Evolutionary conservation across 2,888 invertebrate species (phyloP), one percentile per base, ranked within the genome.

Genomic region (Ormyrus labotus): DNA sequence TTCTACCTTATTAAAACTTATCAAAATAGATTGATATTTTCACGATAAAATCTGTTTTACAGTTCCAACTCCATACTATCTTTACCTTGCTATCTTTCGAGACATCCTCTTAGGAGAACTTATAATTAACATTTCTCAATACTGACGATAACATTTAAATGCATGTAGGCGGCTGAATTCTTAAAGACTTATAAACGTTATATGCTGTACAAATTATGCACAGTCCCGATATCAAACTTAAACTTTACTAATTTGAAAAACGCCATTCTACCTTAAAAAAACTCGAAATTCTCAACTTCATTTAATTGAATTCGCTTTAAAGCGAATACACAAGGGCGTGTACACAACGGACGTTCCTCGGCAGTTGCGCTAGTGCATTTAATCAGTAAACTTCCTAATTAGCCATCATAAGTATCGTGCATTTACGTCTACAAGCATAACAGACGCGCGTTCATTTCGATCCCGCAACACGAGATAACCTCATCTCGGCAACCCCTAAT

Each of bases 111-210:
- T 71, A 11, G 34, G 45, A 34, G 51, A 71, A 71, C 19, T 71
- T 71, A 60, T 71, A 71, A 71, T 71, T 71, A 61, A 71, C 34
- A 71, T 71, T 71, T 71, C 34, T 50, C 60, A 19, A 70, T 70
- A 60, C 60, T 19, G 19, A 19, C 19, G 19, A 19, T 19, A 19
- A 19, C 19, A 19, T 19, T 19, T 19, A 19, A 19, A 19, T 19
- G 19, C 19, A 19, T 19, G 19, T 19, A 19, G 19, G 19, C 19
- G 19, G 2, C 19, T 19, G 19, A 19, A 19, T 19, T 19, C 19
- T 1, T 19, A 19, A 19, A 19, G 19, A 19, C 19, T 19, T 19
- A 2, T 19, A 19, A 19, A 19, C 19, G 19, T 19, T 19, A 19
- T 19, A 19, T 1, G 19, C 19, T 19, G 19, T 19, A 19, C 19